Base-by-base conservation (phyloP, 2,113 vertebrate genomes). In the Phalacrocorax pelagicus region DNA sequence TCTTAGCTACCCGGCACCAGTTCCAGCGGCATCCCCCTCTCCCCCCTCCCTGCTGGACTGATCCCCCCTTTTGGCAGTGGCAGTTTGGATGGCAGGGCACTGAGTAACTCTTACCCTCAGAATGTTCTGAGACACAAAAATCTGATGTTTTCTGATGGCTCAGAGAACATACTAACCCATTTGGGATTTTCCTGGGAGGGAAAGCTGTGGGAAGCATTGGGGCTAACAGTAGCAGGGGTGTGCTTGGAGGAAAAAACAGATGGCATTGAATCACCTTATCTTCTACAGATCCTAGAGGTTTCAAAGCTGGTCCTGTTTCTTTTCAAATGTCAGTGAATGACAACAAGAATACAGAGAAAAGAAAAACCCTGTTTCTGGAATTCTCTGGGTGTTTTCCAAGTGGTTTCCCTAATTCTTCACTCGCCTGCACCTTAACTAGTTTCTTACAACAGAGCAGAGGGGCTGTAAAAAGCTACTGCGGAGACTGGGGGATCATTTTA, bases 381-480 rank as follows among this genome's bases (percentile, higher is more conserved):
- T 66, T 15, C 86, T 81, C 73, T 6, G 71, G 11, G 36, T 63
- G 62, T 49, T 94, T 92, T 90, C 93, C 87, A 80, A 66, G 70
- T 57, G 70, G 4, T 61, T 95, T 89, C 70, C 73, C 47, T 72
- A 34, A 92, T 91, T 95, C 81, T 75, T 84, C 93, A 81, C 86
- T 73, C 20, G 8, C 83, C 91, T 96, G 83, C 89, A 91, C 91
- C 91, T 94, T 82, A 72, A 96, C 47, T 44, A 81, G 54, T 49
- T 87, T 74, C 77, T 91, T 54, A 46, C 36, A 93, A 3, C 20
- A 10, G 54, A 89, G 81, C 42, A 24, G 30, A 84, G 59, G 49
- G 84, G 81, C 84, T 65, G 81, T 54, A n/a, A 80, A 91, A 75
- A 4, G n/a, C 52, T 67, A 14, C 42, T 66, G 67, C 4, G 0